Base-by-base conservation (phyloP, 2,113 vertebrate genomes). In the Vanacampus margaritifer region DNA sequence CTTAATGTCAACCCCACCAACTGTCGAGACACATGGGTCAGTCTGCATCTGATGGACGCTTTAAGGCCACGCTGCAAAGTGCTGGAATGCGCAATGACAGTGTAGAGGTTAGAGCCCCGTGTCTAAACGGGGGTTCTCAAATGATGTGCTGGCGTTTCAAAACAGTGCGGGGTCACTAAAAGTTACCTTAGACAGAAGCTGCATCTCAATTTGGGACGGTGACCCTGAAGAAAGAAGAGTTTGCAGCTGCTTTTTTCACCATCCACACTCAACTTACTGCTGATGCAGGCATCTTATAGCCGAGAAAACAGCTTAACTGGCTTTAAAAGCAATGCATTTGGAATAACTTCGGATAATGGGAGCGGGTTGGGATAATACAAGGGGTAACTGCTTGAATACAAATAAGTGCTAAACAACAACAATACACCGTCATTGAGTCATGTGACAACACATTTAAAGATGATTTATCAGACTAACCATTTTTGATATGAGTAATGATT, bases 1-100 rank as follows among this genome's bases (percentile, higher is more conserved):
- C 70, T 76, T 68, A 45, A 74, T 84, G 81, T 87, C 85, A 82
- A 39, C 76, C 67, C 56, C 79, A 43, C 84, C 88, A 83, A 87
- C 85, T 87, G 84, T 86, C 79, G 12, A 32, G 72, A 58, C 80
- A 75, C 82, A 82, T 71, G 70, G 84, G 73, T 71, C 74, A 71
- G 60, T 65, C 66, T 50, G 67, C 72, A 72, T 61, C 79, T 78
- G 79, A 74, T 71, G 68, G 79, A 69, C 54, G 73, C 46, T 78
- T 73, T 67, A 65, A 79, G 70, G 65, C 74, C 53, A 69, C 60
- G 2, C 56, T 24, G 68, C 39, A 64, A 41, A 75, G 46, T 61
- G 74, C 53, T n/a, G 71, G 57, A 19, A 69, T 53, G 51, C n/a
- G 73, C 65, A 64, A 59, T 32, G 56, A 76, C 71, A 58, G 68